Base-by-base conservation (phyloP, 2,113 vertebrate species). In the Callionymus lyra region DNA sequence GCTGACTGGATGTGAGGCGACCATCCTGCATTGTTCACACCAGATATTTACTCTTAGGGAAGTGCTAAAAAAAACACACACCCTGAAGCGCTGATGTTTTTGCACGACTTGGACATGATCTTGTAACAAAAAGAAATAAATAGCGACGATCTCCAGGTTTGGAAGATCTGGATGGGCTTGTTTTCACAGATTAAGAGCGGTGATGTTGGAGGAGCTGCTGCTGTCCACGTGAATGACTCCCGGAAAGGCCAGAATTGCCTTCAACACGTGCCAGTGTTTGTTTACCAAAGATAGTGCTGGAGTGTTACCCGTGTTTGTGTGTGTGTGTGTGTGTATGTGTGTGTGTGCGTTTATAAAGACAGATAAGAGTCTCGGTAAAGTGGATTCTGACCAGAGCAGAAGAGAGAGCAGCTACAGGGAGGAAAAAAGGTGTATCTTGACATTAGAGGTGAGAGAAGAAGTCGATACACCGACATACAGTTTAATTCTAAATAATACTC, bases 211-310 rank as follows among this genome's bases (percentile, higher is more conserved):
- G 21, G 21, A 27, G 47, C 49, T 41, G 17, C 35, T 40, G 41
- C 38, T 33, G 58, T 37, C 31, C 62, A 67, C 42, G 49, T 58
- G 58, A 55, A 38, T 41, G 33, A 40, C 38, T 17, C 32, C 55
- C 45, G 58, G 48, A 54, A 41, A 39, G 50, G 17, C 44, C 47
- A 50, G 19, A 37, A 41, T 8, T 52, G 53, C 33, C 52, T 12
- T 9, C 10, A 31, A 57, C 53, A 68, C 45, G 52, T 61, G 66
- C 44, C 40, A 34, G 38, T 66, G 47, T 72, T 69, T 74, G 61
- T 71, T 63, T 68, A 62, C 66, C 57, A 47, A 50, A 57, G 50
- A 55, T 56, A 63, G 56, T 50, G 8, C 45, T n/a, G 15, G 16
- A 50, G 53, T 53, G 41, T 51, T 56, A 62, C 47, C 62, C 58